Evolutionary conservation across 35 echinoderm and acorn worm genomes (phyloP).

Genomic region (Lytechinus variegatus): DNA sequence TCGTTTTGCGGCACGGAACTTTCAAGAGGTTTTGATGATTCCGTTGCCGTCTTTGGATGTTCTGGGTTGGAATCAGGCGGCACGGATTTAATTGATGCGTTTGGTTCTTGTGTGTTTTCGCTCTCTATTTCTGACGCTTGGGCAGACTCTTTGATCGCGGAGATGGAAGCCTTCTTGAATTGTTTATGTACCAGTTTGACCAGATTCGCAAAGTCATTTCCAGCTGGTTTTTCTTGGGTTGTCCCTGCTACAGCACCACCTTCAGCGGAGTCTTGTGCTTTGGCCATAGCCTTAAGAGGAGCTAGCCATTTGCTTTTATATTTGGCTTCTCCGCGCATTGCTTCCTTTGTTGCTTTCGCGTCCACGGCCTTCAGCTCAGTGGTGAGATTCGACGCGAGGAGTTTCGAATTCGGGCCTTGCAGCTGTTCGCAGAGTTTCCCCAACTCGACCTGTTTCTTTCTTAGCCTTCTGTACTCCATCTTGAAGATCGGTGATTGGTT

Average conservation of each 20-base stretch:
- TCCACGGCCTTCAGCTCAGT: conserved; percentile 75
- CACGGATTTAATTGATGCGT: neutral
- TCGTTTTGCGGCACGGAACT: neutral
- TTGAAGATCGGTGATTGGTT: conserved; percentile 67
- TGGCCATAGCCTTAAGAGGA: neutral
- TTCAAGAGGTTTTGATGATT: neutral
- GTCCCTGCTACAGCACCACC: neutral
- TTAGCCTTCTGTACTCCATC: conserved; percentile 57
- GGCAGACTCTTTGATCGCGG: neutral
- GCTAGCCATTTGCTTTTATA: conserved; percentile 7
- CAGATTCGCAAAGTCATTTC: conserved; percentile 4
- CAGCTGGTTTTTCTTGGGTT: neutral
- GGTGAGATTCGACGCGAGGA: conserved; percentile 60
- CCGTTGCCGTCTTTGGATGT: neutral
- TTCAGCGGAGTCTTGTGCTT: neutral
- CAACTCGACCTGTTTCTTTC: conserved; percentile 65
- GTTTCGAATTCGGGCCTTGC: conserved; percentile 70
- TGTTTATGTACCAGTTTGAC: conserved; percentile 33
- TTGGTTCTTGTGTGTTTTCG: neutral
- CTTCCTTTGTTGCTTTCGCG: conserved; percentile 34
- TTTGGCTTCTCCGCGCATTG: neutral
- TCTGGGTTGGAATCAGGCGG: neutral
- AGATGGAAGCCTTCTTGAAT: conserved; percentile 26
- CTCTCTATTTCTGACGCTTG: neutral
- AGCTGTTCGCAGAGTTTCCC: conserved; percentile 46